Evolutionary conservation across 2,797 vertebrate species (phyloP).

Genomic region (Parambassis ranga): DNA sequence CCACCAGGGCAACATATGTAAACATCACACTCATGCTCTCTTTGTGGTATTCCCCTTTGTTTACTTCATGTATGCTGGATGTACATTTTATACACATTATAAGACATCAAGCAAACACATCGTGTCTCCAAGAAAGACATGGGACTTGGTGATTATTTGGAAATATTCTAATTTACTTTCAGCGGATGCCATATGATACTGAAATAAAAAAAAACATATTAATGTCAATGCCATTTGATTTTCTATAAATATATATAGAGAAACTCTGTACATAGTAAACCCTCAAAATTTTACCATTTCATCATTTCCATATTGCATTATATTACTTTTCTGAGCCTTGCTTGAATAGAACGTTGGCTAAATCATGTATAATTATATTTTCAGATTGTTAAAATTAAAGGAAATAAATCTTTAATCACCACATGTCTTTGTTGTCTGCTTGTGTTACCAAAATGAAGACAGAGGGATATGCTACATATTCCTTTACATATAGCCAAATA

Average conservation of each 20-base stretch:
- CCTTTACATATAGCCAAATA: no score
- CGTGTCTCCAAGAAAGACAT: slow-evolving; percentile 38
- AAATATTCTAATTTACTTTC: slow-evolving; percentile 71
- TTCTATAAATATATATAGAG: slow-evolving; percentile 68
- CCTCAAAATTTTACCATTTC: slow-evolving; percentile 59
- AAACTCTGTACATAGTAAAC: slow-evolving; percentile 73
- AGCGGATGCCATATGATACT: slow-evolving; percentile 86
- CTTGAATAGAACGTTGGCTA: slow-evolving; percentile 73
- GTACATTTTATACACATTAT: slow-evolving; percentile 48
- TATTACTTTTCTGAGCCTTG: slow-evolving; percentile 73
- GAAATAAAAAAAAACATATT: slow-evolving; percentile 72
- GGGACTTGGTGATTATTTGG: slow-evolving; percentile 63
- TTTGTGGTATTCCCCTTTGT: slow-evolving; percentile 49
- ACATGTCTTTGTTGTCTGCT: background rate
- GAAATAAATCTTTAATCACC: slow-evolving; percentile 74
- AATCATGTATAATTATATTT: slow-evolving; percentile 73
- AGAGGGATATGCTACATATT: no score
- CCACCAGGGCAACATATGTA: slow-evolving; percentile 12
- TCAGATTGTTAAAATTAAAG: slow-evolving; percentile 70
- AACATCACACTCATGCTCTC: slow-evolving; percentile 42
- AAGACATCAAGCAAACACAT: slow-evolving; percentile 23
- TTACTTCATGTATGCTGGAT: slow-evolving; percentile 55
- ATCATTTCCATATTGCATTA: slow-evolving; percentile 62
- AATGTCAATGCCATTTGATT: slow-evolving; percentile 84
- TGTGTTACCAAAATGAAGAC: no score